Percentiles rank a stretch among this genome's conserved stretches.
Conservation (phyloP, 2,888 invertebrate species). For the Oscheius sp. region DNA sequence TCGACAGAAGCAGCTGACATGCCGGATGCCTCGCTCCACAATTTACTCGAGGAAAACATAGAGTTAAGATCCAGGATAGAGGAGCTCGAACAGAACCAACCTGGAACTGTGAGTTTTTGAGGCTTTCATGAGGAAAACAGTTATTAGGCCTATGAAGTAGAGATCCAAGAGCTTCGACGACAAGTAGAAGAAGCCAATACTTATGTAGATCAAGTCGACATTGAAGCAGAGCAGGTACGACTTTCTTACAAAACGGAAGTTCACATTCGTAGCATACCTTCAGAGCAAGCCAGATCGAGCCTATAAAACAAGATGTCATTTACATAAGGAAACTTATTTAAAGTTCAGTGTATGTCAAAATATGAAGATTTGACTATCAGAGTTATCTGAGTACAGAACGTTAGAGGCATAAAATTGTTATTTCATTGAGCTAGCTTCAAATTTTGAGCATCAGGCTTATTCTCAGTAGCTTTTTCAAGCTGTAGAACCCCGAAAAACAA, state of each 20-base stretch:
- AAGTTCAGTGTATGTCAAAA: no score
- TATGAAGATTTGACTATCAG: no score
- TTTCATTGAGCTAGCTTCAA: no score
- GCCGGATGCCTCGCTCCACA: slow-evolving; percentile 29
- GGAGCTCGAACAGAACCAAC: slow-evolving; percentile 15
- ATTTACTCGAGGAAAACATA: slow-evolving; percentile 26
- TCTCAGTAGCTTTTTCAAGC: no score
- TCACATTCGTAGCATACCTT: background rate
- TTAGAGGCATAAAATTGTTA: no score
- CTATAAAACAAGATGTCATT: no score
- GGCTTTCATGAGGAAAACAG: background rate
- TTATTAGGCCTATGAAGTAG: slow-evolving; percentile 30
- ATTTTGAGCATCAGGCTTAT: no score
- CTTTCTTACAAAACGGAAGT: background rate
- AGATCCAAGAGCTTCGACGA: slow-evolving; percentile 35
- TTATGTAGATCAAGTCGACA: slow-evolving; percentile 53
- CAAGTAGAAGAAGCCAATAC: slow-evolving; percentile 50
- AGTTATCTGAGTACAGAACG: no score
- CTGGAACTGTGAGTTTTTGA: background rate
- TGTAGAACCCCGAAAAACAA: no score
- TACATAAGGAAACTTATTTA: no score
- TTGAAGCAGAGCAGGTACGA: slow-evolving; percentile 56
- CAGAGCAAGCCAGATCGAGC: no score
- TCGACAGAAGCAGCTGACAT: slow-evolving; percentile 23
- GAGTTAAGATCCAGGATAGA: slow-evolving; percentile 26